Evolutionary conservation across 2,797 vertebrate genomes (phyloP).

Genomic region (Myripristis murdjan): DNA sequence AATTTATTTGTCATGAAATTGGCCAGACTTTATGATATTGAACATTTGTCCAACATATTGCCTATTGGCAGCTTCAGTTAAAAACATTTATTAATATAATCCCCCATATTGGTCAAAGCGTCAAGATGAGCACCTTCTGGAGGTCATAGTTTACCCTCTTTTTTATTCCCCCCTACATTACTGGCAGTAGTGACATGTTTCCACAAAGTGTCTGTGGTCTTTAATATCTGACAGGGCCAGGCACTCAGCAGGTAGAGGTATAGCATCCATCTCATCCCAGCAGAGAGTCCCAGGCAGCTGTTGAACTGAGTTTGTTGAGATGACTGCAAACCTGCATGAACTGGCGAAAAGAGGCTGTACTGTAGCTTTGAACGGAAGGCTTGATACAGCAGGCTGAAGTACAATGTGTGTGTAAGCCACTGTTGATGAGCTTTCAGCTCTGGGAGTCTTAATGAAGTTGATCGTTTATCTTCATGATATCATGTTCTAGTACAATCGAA

Average conservation of each 20-base stretch:
- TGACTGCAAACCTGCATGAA: constrained; percentile 35
- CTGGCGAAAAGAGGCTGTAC: constrained; percentile 31
- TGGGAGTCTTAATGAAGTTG: constrained; percentile 87
- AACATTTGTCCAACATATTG: no score
- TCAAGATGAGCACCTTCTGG: no score
- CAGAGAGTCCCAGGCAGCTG: constrained; percentile 17
- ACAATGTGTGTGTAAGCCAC: constrained; percentile 76
- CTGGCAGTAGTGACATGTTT: no score
- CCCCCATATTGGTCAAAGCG: no score
- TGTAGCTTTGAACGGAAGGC: constrained; percentile 46
- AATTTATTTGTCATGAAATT: no score
- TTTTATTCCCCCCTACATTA: no score
- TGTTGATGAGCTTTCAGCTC: constrained; percentile 79
- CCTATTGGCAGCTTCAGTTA: no score
- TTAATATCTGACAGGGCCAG: background rate
- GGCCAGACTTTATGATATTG: no score
- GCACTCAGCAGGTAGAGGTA: constrained; percentile 1
- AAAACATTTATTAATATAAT: no score
- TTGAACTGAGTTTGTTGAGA: constrained; percentile 10
- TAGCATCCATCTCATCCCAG: constrained; percentile 10
- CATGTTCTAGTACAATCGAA: constrained; percentile 93
- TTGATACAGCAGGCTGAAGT: constrained; percentile 71
- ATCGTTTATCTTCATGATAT: constrained; percentile 86
- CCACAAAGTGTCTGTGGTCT: no score
- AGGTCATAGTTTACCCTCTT: no score